Evolutionary conservation across 2,113 vertebrate genomes (phyloP).

Genomic region (Tragelaphus imberbis): DNA sequence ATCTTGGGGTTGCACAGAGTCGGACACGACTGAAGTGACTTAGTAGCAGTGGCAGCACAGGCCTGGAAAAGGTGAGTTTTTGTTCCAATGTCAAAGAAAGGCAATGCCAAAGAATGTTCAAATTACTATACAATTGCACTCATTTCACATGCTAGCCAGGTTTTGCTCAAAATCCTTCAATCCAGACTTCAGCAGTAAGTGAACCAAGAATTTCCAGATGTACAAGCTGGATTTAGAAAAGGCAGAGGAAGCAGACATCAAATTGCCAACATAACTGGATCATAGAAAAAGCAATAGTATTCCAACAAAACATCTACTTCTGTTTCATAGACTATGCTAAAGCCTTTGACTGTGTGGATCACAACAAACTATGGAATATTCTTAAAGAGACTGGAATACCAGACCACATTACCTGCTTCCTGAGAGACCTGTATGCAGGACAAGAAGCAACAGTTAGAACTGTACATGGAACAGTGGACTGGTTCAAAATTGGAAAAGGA

Average conservation of each 20-base stretch:
- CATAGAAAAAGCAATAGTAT: neutral
- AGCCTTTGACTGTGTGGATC: neutral
- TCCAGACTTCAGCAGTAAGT: neutral
- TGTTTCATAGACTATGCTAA: neutral
- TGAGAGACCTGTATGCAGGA: neutral
- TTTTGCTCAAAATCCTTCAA: neutral
- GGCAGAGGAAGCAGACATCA: neutral
- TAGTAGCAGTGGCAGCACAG: neutral
- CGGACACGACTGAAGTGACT: too few relatives aligned
- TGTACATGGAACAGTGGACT: neutral
- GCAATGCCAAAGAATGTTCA: neutral
- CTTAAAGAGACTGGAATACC: neutral
- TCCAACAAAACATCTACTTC: neutral
- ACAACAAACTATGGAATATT: neutral
- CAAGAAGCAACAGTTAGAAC: neutral
- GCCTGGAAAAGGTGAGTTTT: neutral
- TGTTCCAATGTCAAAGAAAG: neutral
- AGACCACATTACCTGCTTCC: neutral
- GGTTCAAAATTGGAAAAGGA: neutral
- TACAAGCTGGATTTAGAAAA: neutral
- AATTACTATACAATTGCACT: neutral
- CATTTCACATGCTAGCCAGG: neutral
- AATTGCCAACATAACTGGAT: neutral
- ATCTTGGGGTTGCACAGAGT: too few relatives aligned
- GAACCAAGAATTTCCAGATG: neutral